phyloP scores from a whole-genome alignment of 2,888 invertebrate genomes.

The Orthosia gracilis region DNA sequence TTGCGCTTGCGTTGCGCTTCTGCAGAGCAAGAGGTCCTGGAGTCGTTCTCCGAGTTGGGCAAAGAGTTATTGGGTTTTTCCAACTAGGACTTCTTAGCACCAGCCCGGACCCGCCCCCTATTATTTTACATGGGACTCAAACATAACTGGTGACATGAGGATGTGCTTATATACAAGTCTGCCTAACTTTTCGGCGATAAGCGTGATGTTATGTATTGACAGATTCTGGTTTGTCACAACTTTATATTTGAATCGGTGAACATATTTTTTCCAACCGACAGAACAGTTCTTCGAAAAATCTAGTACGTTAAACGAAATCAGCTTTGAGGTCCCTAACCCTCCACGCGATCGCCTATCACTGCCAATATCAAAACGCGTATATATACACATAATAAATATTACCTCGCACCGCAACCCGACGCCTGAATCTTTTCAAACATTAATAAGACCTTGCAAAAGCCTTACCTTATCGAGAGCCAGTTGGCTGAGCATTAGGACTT shows the following conservation, averaged over 20 bases:
- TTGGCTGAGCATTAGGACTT: slow-evolving; percentile 4
- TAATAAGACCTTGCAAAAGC: slow-evolving; percentile 24
- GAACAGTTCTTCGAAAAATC: background rate
- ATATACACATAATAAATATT: slow-evolving; percentile 18
- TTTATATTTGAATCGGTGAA: background rate
- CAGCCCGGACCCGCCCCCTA: too few species aligned
- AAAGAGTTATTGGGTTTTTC: too few species aligned
- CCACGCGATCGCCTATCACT: slow-evolving; percentile 1
- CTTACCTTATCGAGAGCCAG: slow-evolving; percentile 33
- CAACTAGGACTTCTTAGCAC: too few species aligned
- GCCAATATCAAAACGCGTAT: slow-evolving; percentile 18
- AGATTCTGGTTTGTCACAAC: background rate
- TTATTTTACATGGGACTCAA: too few species aligned
- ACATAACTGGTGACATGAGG: too few species aligned
- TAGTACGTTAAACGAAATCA: slow-evolving; percentile 1
- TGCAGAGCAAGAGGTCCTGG: too few species aligned
- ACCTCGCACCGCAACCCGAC: background rate
- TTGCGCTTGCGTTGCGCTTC: too few species aligned
- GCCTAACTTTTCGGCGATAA: too few species aligned
- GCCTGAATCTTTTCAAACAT: slow-evolving; percentile 32
- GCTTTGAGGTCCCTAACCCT: background rate
- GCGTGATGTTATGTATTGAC: too few species aligned
- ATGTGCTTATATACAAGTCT: too few species aligned
- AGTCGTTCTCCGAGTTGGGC: too few species aligned
- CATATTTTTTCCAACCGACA: too few species aligned